These are phyloP conservation scores for Hydrochoerus hydrochaeris DNA, from an alignment of 2,113 vertebrate genomes.

Conservation along the genomic window DNA sequence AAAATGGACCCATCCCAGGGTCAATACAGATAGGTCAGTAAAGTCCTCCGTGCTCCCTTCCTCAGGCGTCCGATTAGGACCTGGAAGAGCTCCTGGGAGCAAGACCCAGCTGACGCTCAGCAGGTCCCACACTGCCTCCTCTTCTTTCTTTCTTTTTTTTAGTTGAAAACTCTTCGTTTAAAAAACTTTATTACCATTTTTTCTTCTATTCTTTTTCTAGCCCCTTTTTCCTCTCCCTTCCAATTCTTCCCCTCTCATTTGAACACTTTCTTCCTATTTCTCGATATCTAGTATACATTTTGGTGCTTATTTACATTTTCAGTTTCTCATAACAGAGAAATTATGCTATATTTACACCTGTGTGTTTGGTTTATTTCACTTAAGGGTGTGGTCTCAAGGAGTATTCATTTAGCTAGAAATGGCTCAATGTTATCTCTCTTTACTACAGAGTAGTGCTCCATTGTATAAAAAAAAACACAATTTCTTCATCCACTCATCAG, in stretches of 20 bases:
- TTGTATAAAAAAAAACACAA: background rate
- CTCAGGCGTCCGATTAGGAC: background rate
- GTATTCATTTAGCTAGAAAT: background rate
- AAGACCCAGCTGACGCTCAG: background rate
- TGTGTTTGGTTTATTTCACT: background rate
- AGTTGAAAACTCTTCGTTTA: background rate
- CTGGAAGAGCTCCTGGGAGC: background rate
- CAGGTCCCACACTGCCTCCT: fast-evolving
- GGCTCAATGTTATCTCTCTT: background rate
- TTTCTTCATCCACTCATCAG: background rate
- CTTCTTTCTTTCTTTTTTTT: background rate
- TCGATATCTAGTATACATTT: background rate
- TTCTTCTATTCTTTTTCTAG: background rate
- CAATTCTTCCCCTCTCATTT: background rate
- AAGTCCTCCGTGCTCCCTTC: background rate
- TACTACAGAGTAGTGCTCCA: background rate
- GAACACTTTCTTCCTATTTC: background rate
- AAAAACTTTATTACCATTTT: background rate
- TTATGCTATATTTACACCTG: background rate
- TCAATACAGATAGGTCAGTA: background rate
- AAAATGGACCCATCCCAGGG: background rate
- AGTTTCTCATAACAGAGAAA: background rate
- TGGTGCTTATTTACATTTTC: background rate
- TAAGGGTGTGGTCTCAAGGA: background rate
- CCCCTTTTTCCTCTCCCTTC: background rate